Evolutionary conservation across 2,797 vertebrate genomes (phyloP).

Genomic region (Mastacembelus armatus): DNA sequence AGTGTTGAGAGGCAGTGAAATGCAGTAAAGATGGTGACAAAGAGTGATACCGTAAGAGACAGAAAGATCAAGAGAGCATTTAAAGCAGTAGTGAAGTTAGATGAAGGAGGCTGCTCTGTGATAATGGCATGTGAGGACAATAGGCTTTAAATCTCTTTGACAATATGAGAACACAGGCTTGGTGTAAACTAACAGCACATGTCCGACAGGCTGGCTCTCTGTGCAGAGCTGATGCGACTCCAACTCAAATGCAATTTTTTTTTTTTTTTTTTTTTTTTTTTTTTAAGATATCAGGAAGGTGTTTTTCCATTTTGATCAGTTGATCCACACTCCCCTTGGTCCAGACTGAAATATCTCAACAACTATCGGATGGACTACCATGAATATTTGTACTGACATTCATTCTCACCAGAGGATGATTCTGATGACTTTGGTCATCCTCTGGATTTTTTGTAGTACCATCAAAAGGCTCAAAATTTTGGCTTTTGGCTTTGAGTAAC

Average conservation of each 20-base stretch:
- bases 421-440: not conserved
- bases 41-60: conserved; percentile 2
- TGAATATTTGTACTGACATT: not conserved
- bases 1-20: conserved; percentile 27
- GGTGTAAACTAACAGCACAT: conserved; percentile 47
- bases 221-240: conserved; percentile 9
- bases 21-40: conserved; percentile 15
- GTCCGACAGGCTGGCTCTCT: conserved; percentile 16
- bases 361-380: not conserved
- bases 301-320: not conserved
- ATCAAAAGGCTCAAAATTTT: not conserved
- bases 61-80: conserved; percentile 20
- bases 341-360: not conserved
- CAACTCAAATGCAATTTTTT: not conserved
- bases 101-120: conserved; percentile 18
- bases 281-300: not conserved
- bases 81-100: not conserved
- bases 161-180: conserved; percentile 21
- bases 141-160: not conserved
- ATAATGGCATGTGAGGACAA: conserved; percentile 40
- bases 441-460: not conserved
- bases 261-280: too few species aligned
- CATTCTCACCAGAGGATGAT: not conserved
- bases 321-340: not conserved
- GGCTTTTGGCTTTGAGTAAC: not conserved